phyloP scores from a whole-genome alignment of 2,888 invertebrate genomes.

The Macrophya alboannulata region DNA sequence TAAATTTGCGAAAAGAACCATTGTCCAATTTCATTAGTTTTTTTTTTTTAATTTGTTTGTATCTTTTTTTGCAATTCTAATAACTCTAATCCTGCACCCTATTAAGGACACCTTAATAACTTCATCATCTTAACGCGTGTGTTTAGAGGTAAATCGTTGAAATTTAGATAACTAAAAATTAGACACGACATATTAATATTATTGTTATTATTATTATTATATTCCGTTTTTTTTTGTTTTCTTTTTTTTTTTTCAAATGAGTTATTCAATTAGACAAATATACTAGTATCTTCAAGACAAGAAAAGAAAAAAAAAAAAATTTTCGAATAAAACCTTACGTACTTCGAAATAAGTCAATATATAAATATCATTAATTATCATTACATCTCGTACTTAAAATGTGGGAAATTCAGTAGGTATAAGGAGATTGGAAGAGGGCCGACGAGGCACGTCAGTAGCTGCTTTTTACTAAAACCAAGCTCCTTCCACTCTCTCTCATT shows the following conservation, averaged over 20 bases:
- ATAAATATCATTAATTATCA: slow-evolving; percentile 49
- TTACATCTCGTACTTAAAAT: slow-evolving; percentile 10
- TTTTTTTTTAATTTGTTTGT: slow-evolving; percentile 38
- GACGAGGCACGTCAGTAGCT: slow-evolving; percentile 33
- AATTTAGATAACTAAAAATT: slow-evolving; percentile 22
- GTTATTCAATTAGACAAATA: slow-evolving; percentile 31
- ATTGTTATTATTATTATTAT: not conserved
- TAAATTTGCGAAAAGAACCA: slow-evolving; percentile 2
- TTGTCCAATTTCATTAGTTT: slow-evolving; percentile 13
- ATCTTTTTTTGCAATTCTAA: not conserved
- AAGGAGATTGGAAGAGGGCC: slow-evolving; percentile 13
- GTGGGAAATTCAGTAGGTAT: not conserved
- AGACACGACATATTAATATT: not conserved
- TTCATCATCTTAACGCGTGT: not conserved
- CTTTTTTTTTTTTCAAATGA: slow-evolving; percentile 8
- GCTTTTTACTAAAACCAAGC: not conserved
- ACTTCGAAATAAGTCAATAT: slow-evolving; percentile 28
- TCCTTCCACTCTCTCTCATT: not conserved
- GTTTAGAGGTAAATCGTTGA: slow-evolving; percentile 11
- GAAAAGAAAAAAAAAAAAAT: not conserved
- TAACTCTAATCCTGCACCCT: not conserved
- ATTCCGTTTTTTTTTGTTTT: not conserved
- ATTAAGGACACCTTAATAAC: not conserved
- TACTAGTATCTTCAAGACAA: not conserved
- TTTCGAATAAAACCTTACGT: slow-evolving; percentile 18